Base-by-base conservation (phyloP, 2,113 vertebrate species). In the Gasterosteus aculeatus region DNA sequence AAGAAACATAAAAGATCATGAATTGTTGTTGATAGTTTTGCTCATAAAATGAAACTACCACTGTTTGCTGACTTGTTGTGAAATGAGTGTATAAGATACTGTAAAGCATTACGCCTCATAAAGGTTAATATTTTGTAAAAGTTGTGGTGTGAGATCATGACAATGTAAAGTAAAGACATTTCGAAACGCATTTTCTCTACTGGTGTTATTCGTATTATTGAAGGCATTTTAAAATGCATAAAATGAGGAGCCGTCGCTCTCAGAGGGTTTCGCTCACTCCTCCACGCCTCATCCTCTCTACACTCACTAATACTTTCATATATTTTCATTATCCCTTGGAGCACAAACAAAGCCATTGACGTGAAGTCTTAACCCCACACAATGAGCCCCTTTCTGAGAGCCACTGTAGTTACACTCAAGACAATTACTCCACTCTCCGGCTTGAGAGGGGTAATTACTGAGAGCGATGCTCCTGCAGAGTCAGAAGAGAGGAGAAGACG, bases 291-390 rank as follows among this genome's bases (percentile, higher is more conserved):
- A 62, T 73, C 47, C 75, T 60, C 77, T 67, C 72, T 70, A 69
- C 51, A n/a, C 58, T 74, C 63, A 60, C 71, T 53, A 4, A 33
- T 38, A 35, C 61, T 57, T 7, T 70, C 68, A 74, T 80, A 92
- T 93, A 91, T 87, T 89, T 92, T 94, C 92, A 94, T 95, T 94
- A 94, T 92, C 90, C 91, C 84, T 72, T 78, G 85, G 88, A 85
- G 86, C 75, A 83, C 91, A 93, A 91, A 95, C 92, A 94, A 94
- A 94, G 92, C 88, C 74, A 58, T 88, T 92, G 80, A 92, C 87
- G 88, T 92, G 82, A 93, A 80, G 87, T 87, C 88, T 89, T 78
- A 79, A 72, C 75, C 84, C 73, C 60, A 77, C 88, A 95, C 93
- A 95, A 95, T 93, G 92, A 92, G 74, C 89, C 83, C 87, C 92